Percentiles rank a stretch among this genome's conserved stretches.
Conservation (phyloP, 2,113 vertebrate genomes). For the Dromaius novaehollandiae region DNA sequence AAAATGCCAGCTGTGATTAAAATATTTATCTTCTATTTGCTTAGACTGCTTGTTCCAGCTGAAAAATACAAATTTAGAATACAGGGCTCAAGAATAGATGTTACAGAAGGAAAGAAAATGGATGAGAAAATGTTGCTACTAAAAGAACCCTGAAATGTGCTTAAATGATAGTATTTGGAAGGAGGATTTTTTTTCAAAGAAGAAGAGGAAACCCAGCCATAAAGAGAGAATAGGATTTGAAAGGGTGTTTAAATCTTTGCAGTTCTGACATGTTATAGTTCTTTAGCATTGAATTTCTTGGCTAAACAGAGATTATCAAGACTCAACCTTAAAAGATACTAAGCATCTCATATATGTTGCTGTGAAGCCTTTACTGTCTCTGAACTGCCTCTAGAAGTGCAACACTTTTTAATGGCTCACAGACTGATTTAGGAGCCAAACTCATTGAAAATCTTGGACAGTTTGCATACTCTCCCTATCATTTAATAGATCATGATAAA, state of each 20-base stretch:
- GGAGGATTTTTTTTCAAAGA: background rate
- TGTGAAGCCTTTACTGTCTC: background rate
- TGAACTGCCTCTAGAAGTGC: background rate
- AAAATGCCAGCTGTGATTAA: background rate
- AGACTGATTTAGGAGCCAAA: background rate
- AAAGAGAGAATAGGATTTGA: background rate
- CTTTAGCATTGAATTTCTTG: background rate
- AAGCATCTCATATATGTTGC: fast-evolving
- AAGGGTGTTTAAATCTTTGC: background rate
- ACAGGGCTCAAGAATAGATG: background rate
- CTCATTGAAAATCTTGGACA: background rate
- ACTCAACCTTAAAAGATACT: background rate
- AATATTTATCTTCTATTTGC: background rate
- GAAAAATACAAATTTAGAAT: background rate
- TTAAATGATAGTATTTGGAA: background rate
- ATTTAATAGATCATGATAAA: background rate
- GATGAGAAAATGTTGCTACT: background rate
- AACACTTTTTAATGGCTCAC: background rate
- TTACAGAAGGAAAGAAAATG: background rate
- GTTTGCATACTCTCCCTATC: background rate
- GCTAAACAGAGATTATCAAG: background rate
- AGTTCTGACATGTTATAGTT: background rate
- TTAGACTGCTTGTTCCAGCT: background rate
- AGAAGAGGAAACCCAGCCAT: background rate
- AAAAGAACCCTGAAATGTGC: background rate